A percentile compares a stretch with the other conserved stretches of the same genome.
Evolutionary conservation across 1,140 invertebrate species (phyloP).

Genomic region (Augochlora pura): DNA sequence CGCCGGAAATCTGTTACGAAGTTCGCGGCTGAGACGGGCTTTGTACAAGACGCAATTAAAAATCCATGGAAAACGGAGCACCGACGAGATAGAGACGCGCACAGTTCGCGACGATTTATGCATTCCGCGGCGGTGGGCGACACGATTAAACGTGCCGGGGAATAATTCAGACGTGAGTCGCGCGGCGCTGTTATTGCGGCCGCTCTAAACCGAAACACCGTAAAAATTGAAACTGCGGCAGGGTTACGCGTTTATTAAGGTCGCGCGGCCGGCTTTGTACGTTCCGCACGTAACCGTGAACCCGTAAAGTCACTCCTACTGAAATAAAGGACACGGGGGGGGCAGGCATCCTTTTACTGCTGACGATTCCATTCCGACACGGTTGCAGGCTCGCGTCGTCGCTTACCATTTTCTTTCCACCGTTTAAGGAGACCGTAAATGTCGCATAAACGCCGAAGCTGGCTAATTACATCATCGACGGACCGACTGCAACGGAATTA

Average conservation of each 20-base stretch:
- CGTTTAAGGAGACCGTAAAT: background rate
- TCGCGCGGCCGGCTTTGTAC: slow-evolving; percentile 13
- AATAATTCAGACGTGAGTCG: slow-evolving; percentile 17
- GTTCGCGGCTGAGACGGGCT: no score
- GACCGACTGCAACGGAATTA: background rate
- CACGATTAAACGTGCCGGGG: background rate
- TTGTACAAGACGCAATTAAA: slow-evolving; percentile 18
- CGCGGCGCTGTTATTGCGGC: background rate
- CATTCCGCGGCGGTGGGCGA: background rate
- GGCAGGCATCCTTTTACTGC: slow-evolving; percentile 1
- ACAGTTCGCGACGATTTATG: background rate
- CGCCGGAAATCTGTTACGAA: no score
- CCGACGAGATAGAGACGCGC: background rate
- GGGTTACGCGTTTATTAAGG: slow-evolving; percentile 10
- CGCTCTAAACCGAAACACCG: background rate
- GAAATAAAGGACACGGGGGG: slow-evolving; percentile 17
- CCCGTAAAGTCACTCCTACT: slow-evolving; percentile 11
- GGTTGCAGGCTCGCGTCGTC: background rate
- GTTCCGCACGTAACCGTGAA: slow-evolving; percentile 45
- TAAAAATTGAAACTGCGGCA: slow-evolving; percentile 22
- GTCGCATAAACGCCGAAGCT: background rate
- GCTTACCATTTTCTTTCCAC: background rate
- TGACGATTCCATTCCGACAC: slow-evolving; percentile 23
- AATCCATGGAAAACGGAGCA: slow-evolving; percentile 26
- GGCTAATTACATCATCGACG: background rate